Evolutionary conservation across 2,113 vertebrate genomes (phyloP).

Genomic region (Neolamprologus variostigma): DNA sequence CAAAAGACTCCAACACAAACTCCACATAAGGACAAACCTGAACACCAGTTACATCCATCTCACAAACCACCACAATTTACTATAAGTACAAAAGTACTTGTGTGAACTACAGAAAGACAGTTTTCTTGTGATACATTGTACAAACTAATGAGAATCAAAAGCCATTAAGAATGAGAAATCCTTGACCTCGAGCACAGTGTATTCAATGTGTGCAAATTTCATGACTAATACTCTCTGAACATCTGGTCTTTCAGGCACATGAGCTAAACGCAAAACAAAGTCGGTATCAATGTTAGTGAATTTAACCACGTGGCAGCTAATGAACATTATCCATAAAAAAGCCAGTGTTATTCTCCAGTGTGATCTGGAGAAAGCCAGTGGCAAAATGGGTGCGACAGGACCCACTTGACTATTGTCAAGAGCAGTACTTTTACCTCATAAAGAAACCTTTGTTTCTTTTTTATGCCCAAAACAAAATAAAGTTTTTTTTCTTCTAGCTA

Average conservation of each 20-base stretch:
- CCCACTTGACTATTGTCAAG: not conserved
- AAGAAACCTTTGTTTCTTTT: not conserved
- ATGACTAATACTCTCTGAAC: not conserved
- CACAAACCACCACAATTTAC: not conserved
- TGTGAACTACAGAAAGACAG: not conserved
- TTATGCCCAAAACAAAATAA: too few relatives aligned
- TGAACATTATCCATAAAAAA: not conserved
- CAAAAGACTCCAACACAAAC: not conserved
- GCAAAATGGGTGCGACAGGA: not conserved
- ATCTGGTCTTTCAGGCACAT: not conserved
- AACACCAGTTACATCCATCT: not conserved
- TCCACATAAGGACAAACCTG: not conserved
- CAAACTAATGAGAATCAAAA: not conserved
- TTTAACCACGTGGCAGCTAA: not conserved
- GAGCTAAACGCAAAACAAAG: not conserved
- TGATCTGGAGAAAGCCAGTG: not conserved
- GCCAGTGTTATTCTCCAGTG: not conserved
- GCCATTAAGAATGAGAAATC: not conserved
- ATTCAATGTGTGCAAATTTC: not conserved
- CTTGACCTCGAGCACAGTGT: not conserved
- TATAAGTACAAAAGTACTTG: not conserved
- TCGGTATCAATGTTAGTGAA: not conserved
- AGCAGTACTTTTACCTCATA: not conserved
- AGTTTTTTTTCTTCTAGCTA: not conserved
- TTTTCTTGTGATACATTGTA: not conserved